Base-by-base conservation (phyloP, 53 echinoderm and acorn worm genomes). In the Luidia sarsii region DNA sequence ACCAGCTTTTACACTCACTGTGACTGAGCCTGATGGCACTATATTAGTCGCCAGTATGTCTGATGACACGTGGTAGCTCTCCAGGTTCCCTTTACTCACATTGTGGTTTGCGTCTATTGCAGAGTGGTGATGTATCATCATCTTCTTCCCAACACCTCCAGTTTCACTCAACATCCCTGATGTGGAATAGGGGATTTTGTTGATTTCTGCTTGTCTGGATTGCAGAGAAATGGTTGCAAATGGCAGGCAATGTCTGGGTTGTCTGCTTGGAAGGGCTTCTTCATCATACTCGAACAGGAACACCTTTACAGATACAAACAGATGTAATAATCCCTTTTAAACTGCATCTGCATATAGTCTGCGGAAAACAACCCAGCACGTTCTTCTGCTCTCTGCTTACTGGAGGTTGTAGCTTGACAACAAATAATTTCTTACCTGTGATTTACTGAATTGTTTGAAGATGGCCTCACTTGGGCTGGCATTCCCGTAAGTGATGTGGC, bases 221-320 rank as follows among this genome's bases (percentile, higher is more conserved):
- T 6, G n/a, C 3, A 77, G 38, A 29, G 84, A 72, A 20, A 89
- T 49, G 6, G 74, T 67, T 24, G 83, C 83, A 82, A 74, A 83
- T 50, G 89, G 89, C 4, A 83, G 64, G 56, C 89, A 89, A 14
- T 89, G 89, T 18, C 89, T 57, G 1, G 89, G 89, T 25, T 48
- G 77, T 36, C 57, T 89, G 14, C 33, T 60, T 45, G 79, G 79
- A 48, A 63, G 62, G 16, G 83, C 68, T 2, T 83, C 57, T 1
- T 67, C 67, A 61, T 83, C 83, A 48, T 75, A 79, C 54, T 89
- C 89, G 55, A 51, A 89, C 59, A 89, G 60, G 38, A 83, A 88
- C 27, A 88, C 34, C 88, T 88, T 60, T 27, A 75, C 29, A 63
- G 63, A 33, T 2, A 33, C 7, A 14, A 65, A 18, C 64, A 16